Evolutionary conservation across 2,797 vertebrate species (phyloP), one percentile per base, ranked within the genome.

Genomic region (Nannoperca obscura): DNA sequence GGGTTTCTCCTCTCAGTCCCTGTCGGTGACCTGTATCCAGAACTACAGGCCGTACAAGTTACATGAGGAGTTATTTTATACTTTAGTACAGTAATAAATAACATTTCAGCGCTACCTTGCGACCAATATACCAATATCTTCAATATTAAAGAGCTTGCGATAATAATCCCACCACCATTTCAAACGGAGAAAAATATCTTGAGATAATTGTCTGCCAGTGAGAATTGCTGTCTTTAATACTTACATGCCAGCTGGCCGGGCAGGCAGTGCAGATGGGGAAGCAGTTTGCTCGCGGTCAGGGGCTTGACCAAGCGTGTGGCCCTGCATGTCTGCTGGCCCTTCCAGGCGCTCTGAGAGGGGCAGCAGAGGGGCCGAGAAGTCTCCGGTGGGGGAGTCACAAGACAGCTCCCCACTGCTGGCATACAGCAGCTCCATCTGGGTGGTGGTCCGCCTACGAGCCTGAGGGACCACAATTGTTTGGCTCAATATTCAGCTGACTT

Each of bases 381-480:
- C 97, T 86, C 95, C 95, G n/a, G 94, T 68, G 49, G 93, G 91
- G 20, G 88, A 84, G 42, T 97, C 97, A 42, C 94, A 91, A 59
- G 89, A 92, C 65, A 89, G 91, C 78, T 98, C 97, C 2, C 95
- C 95, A 72, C 92, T 97, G 92, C 96, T 96, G 77, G 97, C 97
- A 32, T 99, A 99, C 15, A 99, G 96, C 86, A 98, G 83, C 79
- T 99, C 98, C 97, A 98, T 98, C 93, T 99, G 98, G 5, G 98
- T 99, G 74, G 98, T 96, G 82, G 98, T 99, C 81, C 98, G 95
- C 84, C 97, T 95, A 36, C 97, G 97, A 36, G 98, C 97, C 98
- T 99, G 91, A 24, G 32, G 71, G 66, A 71, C 3, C 66, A 66
- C 12, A 63, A 54, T 0, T 9, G 54, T 61, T 83, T 71, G 27